phyloP scores from a whole-genome alignment of 35 echinoderm and acorn worm genomes.

The Nesometra sesokonis region DNA sequence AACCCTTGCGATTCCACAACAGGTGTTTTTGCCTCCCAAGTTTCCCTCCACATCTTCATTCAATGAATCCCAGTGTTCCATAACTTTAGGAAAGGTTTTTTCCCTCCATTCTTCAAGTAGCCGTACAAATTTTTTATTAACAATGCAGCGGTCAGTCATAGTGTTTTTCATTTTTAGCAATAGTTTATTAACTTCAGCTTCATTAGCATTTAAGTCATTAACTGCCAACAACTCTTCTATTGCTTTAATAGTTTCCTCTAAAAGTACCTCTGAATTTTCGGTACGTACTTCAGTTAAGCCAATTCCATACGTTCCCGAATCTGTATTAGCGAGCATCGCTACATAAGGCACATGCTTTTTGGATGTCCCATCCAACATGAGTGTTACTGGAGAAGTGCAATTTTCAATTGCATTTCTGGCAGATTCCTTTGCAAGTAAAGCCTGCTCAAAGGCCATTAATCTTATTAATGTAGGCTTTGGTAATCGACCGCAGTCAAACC shows the following conservation, averaged over 20 bases:
- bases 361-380: no score
- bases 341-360: not conserved
- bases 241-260: not conserved
- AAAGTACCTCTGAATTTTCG: not conserved
- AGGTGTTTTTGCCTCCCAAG: no score
- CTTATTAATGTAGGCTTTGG: no score
- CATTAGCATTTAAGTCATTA: not conserved
- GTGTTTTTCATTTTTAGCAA: constrained; percentile 9
- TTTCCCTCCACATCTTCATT: no score
- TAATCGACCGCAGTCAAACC: no score
- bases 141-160: constrained; percentile 3
- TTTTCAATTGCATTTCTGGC: no score
- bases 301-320: constrained; percentile 4
- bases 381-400: no score
- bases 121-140: no score
- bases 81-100: not conserved
- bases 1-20: no score
- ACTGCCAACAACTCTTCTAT: not conserved
- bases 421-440: no score
- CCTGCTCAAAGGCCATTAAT: no score
- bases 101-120: not conserved
- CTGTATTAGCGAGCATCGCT: constrained; percentile 16
- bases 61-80: no score
- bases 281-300: not conserved
- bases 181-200: not conserved